phyloP scores from a whole-genome alignment of 2,888 invertebrate species.

The Ophion ventricosus region DNA sequence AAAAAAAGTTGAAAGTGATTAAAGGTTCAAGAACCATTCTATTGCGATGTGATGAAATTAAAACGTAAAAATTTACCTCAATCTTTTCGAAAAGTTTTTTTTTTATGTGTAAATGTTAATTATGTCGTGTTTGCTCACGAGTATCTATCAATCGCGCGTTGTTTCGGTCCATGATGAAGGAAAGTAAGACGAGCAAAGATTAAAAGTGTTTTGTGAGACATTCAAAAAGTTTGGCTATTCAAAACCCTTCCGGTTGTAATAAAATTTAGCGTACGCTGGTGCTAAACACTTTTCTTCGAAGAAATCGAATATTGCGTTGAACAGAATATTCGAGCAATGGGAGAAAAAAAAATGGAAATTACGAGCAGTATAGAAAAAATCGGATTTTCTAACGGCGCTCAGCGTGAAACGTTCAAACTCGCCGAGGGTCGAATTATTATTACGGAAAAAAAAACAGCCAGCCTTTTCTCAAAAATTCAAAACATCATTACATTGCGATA shows the following conservation, averaged over 20 bases:
- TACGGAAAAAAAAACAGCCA: neutral
- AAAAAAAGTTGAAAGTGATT: neutral
- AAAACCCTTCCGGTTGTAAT: conserved; percentile 30
- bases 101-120: conserved; percentile 25
- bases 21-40: neutral
- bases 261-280: conserved; percentile 66
- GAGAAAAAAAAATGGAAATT: conserved; percentile 40
- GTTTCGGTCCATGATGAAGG: conserved; percentile 25
- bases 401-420: conserved; percentile 23
- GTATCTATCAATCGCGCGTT: conserved; percentile 20
- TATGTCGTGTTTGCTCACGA: neutral
- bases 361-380: conserved; percentile 29
- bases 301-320: conserved; percentile 21
- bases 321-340: conserved; percentile 45
- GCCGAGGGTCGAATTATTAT: conserved; percentile 31
- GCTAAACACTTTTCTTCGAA: conserved; percentile 59
- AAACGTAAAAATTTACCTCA: neutral
- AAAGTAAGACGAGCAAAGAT: neutral
- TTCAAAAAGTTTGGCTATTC: conserved; percentile 4
- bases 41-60: neutral
- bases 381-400: conserved; percentile 35
- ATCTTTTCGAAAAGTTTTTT: neutral
- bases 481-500: conserved; percentile 41
- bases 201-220: neutral
- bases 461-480: neutral